Base-by-base conservation (phyloP, 2,888 invertebrate genomes). In the Candidula unifasciata region DNA sequence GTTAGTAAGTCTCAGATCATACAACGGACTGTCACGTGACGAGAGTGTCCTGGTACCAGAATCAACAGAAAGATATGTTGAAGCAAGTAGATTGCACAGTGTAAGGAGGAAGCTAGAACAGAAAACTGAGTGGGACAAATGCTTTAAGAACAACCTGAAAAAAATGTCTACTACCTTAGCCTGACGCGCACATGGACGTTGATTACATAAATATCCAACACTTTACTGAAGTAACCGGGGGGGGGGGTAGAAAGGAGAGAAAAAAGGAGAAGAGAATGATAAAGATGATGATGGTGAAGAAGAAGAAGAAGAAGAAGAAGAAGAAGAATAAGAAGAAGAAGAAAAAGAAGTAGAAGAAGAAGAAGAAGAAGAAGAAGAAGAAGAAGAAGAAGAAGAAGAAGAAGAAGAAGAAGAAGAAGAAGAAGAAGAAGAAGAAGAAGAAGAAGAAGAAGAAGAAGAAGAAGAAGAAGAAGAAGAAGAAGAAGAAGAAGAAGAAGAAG, bases 401-500 rank as follows among this genome's bases (percentile, higher is more conserved):
- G 35, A 73, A 35, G 35, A 73, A 35, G 35, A 73, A 35, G 73
- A 73, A 35, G 73, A 73, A 35, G 73, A 73, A 73, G 73, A 73
- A 35, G 73, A 73, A 35, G 73, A 73, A 35, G 73, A 73, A 35
- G 73, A 73, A 35, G 35, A 33, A 35, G 73, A 73, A 35, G 35
- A 73, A 35, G 35, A 3, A 35, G 35, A 3, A 35, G 54, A 5
- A 52, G 54, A 5, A 52, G 77, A 5, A 52, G 77, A 3, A 77
- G 77, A 52, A 77, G 77, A 3, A 77, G 77, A 77, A 77, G 54
- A 5, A 77, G 77, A 77, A 77, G 3, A 5, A 77, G 77, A 77
- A 77, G 77, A 77, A 77, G 77, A 77, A 77, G 77, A 3, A 44
- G 44, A 77, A 78, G 54, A 78, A 52, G 57, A 52, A 78, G 54